phyloP scores from a whole-genome alignment of 1,140 invertebrate species.

The Drosophila sp. region DNA sequence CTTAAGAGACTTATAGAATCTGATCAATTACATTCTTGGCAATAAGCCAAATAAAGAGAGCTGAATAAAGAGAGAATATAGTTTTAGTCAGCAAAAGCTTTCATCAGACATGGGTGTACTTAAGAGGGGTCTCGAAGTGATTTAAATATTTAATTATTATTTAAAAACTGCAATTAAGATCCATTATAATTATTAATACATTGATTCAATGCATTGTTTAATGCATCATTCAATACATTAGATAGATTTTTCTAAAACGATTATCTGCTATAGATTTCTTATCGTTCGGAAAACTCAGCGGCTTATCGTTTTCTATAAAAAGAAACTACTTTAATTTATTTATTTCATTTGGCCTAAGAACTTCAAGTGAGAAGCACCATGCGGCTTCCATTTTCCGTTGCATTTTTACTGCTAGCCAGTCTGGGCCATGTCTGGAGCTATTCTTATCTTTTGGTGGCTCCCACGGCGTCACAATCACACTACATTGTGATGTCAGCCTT shows the following conservation, averaged over 20 bases:
- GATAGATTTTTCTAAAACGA: too few relatives aligned
- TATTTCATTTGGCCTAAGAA: slow-evolving; percentile 7
- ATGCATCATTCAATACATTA: too few relatives aligned
- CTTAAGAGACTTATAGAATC: neutral
- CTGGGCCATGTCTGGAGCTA: slow-evolving; percentile 38
- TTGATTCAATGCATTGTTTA: too few relatives aligned
- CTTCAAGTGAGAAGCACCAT: slow-evolving; percentile 13
- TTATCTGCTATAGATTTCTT: neutral
- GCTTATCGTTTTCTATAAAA: neutral
- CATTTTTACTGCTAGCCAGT: slow-evolving; percentile 17
- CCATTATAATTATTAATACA: too few relatives aligned
- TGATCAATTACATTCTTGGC: slow-evolving; percentile 6
- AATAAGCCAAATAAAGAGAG: neutral
- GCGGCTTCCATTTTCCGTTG: neutral
- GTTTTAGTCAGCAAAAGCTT: neutral
- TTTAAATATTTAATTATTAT: neutral
- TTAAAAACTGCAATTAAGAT: too few relatives aligned
- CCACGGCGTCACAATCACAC: slow-evolving; percentile 84
- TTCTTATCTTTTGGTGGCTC: slow-evolving; percentile 83
- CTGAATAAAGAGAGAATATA: neutral
- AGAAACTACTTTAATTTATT: neutral
- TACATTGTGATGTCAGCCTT: slow-evolving; percentile 84
- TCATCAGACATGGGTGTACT: neutral
- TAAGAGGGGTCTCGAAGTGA: neutral
- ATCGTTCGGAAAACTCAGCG: neutral